Conservation (phyloP, 2,888 invertebrate species). For the Melieria crassipennis region DNA sequence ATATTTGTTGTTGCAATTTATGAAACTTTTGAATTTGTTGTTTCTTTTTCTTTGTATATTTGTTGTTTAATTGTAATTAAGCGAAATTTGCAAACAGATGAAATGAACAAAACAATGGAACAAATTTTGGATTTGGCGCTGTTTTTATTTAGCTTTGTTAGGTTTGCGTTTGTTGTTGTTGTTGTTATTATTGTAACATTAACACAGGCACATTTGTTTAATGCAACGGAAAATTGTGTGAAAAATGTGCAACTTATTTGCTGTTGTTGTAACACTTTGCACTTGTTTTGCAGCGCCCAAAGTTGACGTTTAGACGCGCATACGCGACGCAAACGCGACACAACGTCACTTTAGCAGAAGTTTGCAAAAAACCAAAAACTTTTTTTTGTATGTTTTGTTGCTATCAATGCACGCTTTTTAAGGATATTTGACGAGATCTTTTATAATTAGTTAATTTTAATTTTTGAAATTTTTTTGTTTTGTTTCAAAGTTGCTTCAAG, state of each 20-base stretch:
- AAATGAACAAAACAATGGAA: no score
- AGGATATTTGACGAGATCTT: slow-evolving; percentile 31
- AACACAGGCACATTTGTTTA: slow-evolving; percentile 59
- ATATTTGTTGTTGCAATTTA: no score
- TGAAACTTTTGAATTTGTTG: slow-evolving; percentile 10
- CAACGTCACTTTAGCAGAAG: not conserved
- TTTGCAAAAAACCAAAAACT: no score
- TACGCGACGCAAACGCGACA: slow-evolving; percentile 47
- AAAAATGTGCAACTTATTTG: slow-evolving; percentile 48
- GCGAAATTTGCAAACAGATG: no score
- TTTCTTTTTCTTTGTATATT: not conserved
- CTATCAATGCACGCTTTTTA: slow-evolving; percentile 35
- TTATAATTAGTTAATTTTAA: slow-evolving; percentile 6
- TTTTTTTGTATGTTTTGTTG: no score
- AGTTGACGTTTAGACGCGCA: slow-evolving; percentile 47
- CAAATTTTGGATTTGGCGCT: not conserved
- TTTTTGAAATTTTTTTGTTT: slow-evolving; percentile 29
- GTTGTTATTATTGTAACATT: slow-evolving; percentile 36
- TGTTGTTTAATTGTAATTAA: slow-evolving; percentile 25
- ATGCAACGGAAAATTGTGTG: slow-evolving; percentile 46
- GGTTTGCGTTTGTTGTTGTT: slow-evolving; percentile 29
- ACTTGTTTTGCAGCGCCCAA: slow-evolving; percentile 19
- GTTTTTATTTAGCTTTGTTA: slow-evolving; percentile 14
- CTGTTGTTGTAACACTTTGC: slow-evolving; percentile 30
- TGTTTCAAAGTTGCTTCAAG: slow-evolving; percentile 37